Evolutionary conservation across 2,888 invertebrate species (phyloP), one percentile per base, ranked within the genome.

Genomic region (Megaustenia siamemsis): DNA sequence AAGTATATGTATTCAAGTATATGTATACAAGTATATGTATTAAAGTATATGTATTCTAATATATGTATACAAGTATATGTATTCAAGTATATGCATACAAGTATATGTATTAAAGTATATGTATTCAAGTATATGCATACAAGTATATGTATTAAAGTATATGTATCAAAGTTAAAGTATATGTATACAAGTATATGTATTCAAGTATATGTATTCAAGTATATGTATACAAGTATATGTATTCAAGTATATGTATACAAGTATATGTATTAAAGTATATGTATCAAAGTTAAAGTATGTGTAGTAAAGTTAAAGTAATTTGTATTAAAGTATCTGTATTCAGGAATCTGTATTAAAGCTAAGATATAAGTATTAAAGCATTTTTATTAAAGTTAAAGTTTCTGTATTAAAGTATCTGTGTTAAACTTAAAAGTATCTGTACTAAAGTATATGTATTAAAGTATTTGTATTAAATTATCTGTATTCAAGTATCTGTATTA

Each of bases 171-270:
- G 56, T 73, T 60, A 40, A 82, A 38, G 75, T 60, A 73, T 56
- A 82, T 60, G 66, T 45, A 76, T 76, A 66, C 21, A 71, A 71
- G 71, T 71, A 49, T 69, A 71, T 71, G 71, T 81, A 49, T 49
- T 53, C 53, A 71, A 32, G 38, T 75, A 75, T 43, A 60, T 76
- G 32, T 69, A 40, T 81, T 32, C 53, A 45, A 71, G 40, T 49
- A 45, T 81, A 71, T 69, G 63, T 71, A 60, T 38, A 35, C 40
- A 35, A 38, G 28, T 63, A 38, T 38, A 12, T 78, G 28, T 60
- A 12, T 78, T 38, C 40, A 32, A 12, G 38, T 60, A 69, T 69
- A 53, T 60, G 45, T 63, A 60, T 18, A 5, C 38, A 60, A 21
- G 28, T 63, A 32, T 60, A 32, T 78, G 21, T 60, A 35, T 78